phyloP scores from a whole-genome alignment of 2,113 vertebrate genomes.

The Cichladusa arquata region DNA sequence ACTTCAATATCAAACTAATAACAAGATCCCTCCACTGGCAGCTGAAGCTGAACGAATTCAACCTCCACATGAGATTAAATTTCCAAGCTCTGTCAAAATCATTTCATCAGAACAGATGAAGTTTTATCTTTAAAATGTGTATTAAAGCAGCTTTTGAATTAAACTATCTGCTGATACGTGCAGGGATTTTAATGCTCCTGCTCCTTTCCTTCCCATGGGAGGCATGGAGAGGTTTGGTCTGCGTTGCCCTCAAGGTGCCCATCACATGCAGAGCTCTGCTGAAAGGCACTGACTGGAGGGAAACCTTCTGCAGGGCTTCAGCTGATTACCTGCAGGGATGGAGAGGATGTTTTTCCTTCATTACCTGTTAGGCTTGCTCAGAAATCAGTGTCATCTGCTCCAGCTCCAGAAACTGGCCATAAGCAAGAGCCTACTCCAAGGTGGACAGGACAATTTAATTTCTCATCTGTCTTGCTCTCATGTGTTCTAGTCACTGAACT shows the following conservation, averaged over 20 bases:
- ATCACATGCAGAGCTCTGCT: background rate
- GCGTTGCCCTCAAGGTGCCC: background rate
- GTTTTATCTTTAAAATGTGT: background rate
- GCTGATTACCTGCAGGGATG: background rate
- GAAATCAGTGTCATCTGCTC: background rate
- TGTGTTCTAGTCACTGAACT: fast-evolving
- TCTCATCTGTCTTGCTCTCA: background rate
- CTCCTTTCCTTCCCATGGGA: background rate
- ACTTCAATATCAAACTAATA: background rate
- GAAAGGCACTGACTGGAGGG: background rate
- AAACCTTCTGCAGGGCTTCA: background rate
- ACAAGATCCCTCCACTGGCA: background rate
- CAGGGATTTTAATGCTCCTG: background rate
- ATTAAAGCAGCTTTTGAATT: background rate
- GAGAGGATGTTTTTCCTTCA: background rate
- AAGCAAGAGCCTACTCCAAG: fast-evolving
- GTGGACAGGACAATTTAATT: background rate
- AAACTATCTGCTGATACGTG: background rate
- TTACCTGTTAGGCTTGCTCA: fast-evolving
- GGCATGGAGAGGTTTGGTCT: background rate
- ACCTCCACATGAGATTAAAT: background rate
- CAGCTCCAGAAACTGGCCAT: background rate
- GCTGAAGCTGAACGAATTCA: constrained; percentile 3
- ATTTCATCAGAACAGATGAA: background rate
- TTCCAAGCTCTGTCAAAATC: constrained; percentile 3